Percentiles rank a stretch among this genome's conserved stretches.
These are phyloP conservation scores for Pionites leucogaster DNA, from an alignment of 2,113 vertebrate species.

Conservation along the genomic window DNA sequence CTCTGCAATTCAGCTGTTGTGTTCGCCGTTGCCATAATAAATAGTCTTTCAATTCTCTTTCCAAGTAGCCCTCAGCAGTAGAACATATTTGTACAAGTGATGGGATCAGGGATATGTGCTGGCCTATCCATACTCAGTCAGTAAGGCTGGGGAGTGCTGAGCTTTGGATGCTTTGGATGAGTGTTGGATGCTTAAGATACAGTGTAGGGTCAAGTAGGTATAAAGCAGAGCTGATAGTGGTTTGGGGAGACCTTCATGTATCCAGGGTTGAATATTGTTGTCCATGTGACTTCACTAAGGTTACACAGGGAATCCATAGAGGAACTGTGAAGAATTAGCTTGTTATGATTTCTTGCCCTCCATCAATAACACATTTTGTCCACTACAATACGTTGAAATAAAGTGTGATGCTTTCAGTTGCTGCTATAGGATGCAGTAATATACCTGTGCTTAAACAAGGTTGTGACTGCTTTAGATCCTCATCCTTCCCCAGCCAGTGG, in stretches of 20 bases:
- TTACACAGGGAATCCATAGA: background rate
- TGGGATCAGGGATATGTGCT: background rate
- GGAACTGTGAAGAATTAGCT: background rate
- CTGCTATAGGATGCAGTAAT: background rate
- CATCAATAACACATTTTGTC: background rate
- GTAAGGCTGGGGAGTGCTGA: background rate
- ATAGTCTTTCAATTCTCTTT: background rate
- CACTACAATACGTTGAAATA: background rate
- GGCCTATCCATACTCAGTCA: background rate
- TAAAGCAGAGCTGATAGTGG: background rate
- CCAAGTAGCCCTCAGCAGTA: background rate
- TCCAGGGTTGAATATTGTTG: background rate
- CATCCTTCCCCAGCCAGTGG: background rate
- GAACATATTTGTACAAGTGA: accelerated
- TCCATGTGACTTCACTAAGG: background rate
- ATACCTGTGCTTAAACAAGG: background rate
- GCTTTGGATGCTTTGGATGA: background rate
- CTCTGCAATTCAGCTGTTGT: background rate
- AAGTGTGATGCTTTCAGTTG: background rate
- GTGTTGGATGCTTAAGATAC: background rate
- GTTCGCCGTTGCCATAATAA: background rate
- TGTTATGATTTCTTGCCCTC: background rate
- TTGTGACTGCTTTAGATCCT: background rate
- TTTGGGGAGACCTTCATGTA: background rate
- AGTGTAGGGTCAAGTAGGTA: background rate